These are phyloP conservation scores for Polyergus mexicanus DNA, from an alignment of 1,140 invertebrate genomes.

Conservation along the genomic window DNA sequence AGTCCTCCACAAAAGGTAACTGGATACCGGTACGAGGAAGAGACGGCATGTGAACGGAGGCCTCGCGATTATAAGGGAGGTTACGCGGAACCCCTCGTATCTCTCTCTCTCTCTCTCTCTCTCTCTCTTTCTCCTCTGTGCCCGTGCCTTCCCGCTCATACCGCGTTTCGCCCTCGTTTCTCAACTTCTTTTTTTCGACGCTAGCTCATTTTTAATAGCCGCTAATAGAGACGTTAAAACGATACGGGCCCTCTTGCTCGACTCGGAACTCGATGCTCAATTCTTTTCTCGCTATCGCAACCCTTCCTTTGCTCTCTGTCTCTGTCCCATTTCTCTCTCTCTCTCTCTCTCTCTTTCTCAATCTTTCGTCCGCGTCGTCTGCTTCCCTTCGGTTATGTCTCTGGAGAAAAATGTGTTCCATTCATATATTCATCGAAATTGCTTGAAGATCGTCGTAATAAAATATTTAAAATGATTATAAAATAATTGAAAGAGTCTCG, in stretches of 20 bases:
- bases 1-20: constrained; percentile 84
- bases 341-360: neutral
- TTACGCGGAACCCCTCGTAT: constrained; percentile 57
- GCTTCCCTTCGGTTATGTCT: constrained; percentile 17
- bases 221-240: constrained; percentile 87
- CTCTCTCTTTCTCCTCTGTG: neutral
- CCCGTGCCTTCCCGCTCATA: neutral
- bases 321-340: constrained; percentile 3
- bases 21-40: constrained; percentile 81
- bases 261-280: constrained; percentile 82
- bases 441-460: neutral
- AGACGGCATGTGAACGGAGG: constrained; percentile 83
- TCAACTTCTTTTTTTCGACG: constrained; percentile 68
- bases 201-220: constrained; percentile 85
- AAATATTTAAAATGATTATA: constrained; percentile 11
- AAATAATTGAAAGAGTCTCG: neutral
- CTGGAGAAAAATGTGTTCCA: constrained; percentile 27
- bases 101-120: neutral
- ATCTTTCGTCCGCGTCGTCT: neutral
- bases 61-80: constrained; percentile 75
- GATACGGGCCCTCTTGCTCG: constrained; percentile 81
- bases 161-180: constrained; percentile 66
- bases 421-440: neutral
- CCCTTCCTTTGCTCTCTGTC: constrained; percentile 35
- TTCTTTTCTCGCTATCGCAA: constrained; percentile 75